Percentiles rank a stretch among this genome's conserved stretches.
Conservation (phyloP, 2,113 vertebrate species). For the Pseudopipra pipra region DNA sequence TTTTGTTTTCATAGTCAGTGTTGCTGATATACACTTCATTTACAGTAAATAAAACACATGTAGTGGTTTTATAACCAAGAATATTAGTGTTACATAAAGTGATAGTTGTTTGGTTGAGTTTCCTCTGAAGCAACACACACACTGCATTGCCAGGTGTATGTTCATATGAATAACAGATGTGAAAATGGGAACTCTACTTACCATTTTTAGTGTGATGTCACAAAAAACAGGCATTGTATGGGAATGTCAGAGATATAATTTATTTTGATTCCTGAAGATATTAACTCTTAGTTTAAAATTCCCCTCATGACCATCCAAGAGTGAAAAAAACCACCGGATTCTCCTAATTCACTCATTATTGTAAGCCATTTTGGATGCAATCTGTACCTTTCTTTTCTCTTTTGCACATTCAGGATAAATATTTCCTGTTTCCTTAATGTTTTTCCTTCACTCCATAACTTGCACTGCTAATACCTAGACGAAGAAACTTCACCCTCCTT, state of each 20-base stretch:
- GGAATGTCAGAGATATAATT: background rate
- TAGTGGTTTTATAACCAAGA: background rate
- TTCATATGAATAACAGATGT: constrained; percentile 15
- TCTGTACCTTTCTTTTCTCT: background rate
- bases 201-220: background rate
- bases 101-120: background rate
- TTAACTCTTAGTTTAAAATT: background rate
- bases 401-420: background rate
- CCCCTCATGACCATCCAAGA: background rate
- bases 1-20: background rate
- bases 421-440: background rate
- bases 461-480: background rate
- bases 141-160: background rate
- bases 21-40: background rate
- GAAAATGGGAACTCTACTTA: background rate
- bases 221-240: background rate
- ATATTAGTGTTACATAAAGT: background rate
- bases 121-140: background rate
- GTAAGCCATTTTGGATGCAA: background rate
- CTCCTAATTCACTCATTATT: background rate
- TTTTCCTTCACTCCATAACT: background rate
- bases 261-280: background rate
- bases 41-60: background rate
- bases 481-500: background rate
- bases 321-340: background rate